Base-by-base conservation (phyloP, 2,888 invertebrate genomes). In the Tetragonisca angustula region DNA sequence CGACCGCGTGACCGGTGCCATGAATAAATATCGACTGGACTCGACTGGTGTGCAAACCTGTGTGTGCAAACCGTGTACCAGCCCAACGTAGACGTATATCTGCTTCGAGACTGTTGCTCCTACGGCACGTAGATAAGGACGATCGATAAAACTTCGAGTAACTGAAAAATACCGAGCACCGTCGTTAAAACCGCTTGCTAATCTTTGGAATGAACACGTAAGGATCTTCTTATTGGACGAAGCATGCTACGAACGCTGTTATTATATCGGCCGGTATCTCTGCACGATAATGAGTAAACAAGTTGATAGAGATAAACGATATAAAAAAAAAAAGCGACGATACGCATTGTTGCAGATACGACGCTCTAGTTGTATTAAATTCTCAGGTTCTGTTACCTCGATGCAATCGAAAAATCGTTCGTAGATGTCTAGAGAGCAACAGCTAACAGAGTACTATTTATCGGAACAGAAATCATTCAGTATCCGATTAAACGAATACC, bases 21-120 rank as follows among this genome's bases (percentile, higher is more conserved):
- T 90, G 91, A 91, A 91, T 91, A 91, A 90, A 91, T 74, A 74
- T 91, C 90, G 89, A 83, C 87, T 89, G 84, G 79, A 85, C 71
- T 82, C 80, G 61, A 61, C 24, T 52, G 52, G 36, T 36, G 36
- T 36, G 64, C 19, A 13, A 64, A 36, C 36, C 36, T 36, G n/a
- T 70, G n/a, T 70, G 62, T 80, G 43, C 43, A 9, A 43, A 68
- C 79, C 56, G n/a, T 59, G 56, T n/a, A 81, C 78, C 67, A 77
- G 74, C 81, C 80, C 75, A 11, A 24, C 9, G 73, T 54, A 43
- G 77, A 52, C 27, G 36, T 81, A 80, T 88, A 80, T 88, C 79
- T 81, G 68, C 90, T 65, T 90, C 74, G 27, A 56, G 24, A 27
- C 54, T 75, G 76, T 56, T 43, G 36, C 15, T 64, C 49, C 56